Evolutionary conservation across 2,113 vertebrate species (phyloP), one percentile per base, ranked within the genome.

Genomic region (Rallus limicola): DNA sequence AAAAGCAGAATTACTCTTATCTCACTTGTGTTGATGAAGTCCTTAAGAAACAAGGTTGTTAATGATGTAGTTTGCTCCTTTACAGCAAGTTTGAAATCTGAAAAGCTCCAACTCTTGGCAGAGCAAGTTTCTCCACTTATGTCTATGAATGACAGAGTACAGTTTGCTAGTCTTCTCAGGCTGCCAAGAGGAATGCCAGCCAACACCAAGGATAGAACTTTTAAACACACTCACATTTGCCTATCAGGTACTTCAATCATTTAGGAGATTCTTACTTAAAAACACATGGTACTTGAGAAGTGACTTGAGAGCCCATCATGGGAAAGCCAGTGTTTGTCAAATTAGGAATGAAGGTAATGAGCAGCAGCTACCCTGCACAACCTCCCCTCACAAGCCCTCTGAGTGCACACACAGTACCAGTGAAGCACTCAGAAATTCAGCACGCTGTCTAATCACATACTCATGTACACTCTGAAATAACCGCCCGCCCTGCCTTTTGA

Each of bases 21-120:
- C 58, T 65, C n/a, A 5, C 9, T 19, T 15, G 5, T 40, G 24
- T 7, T 50, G 85, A 10, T 9, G 26, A 93, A 44, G 34, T 48
- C 52, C 67, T 28, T 64, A 16, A 68, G 75, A 9, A 82, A 17
- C 10, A 0, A 0, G 2, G 2, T 4, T 24, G 25, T 16, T 88
- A 87, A 79, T 31, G 12, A 74, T 2, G 2, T 19, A 58, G 16
- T 63, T 92, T 88, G 10, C 53, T 48, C 25, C 18, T 90, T 65
- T 38, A 60, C 6, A 64, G 19, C 2, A 76, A 82, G 20, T 67
- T 92, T 86, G 50, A 70, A 64, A 28, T 7, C 81, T 16, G 6
- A 82, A 95, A 81, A 88, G 21, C 40, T 65, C 24, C 50, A 90
- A 34, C 7, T 13, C 4, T 28, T 59, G 34, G 9, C 42, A 81